These are phyloP conservation scores for Osmoderma eremita DNA, from an alignment of 2,888 invertebrate genomes.

Conservation along the genomic window DNA sequence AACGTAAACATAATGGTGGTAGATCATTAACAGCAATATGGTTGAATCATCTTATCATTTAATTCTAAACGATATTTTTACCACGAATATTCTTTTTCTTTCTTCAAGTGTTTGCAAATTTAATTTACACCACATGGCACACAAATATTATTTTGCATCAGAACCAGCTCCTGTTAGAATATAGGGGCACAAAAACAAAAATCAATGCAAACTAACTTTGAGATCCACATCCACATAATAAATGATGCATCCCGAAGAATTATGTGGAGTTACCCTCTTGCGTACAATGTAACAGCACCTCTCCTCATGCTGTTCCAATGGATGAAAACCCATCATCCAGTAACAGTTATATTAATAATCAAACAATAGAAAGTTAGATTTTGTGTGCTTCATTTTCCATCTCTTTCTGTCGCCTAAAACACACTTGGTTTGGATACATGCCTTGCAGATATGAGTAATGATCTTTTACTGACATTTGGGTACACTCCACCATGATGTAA, in stretches of 20 bases:
- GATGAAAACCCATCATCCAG: conserved; percentile 55
- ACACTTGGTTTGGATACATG: conserved; percentile 56
- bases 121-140: not conserved
- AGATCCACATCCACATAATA: conserved; percentile 2
- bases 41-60: conserved; percentile 13
- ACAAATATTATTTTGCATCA: too few species aligned
- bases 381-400: conserved; percentile 45
- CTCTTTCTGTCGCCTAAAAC: conserved; percentile 49
- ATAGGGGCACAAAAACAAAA: not conserved
- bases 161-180: too few species aligned
- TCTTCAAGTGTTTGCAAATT: not conserved
- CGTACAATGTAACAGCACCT: conserved; percentile 55
- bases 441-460: conserved; percentile 63
- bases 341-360: conserved; percentile 60
- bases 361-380: conserved; percentile 60
- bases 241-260: conserved; percentile 47
- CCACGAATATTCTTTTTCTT: not conserved
- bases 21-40: conserved; percentile 15
- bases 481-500: conserved; percentile 60
- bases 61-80: conserved; percentile 44
- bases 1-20: conserved; percentile 8
- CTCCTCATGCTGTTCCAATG: conserved; percentile 57
- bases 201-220: not conserved
- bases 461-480: conserved; percentile 59
- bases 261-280: too few species aligned